These are phyloP conservation scores for Thymallus thymallus DNA, from an alignment of 2,113 vertebrate genomes.

Conservation along the genomic window DNA sequence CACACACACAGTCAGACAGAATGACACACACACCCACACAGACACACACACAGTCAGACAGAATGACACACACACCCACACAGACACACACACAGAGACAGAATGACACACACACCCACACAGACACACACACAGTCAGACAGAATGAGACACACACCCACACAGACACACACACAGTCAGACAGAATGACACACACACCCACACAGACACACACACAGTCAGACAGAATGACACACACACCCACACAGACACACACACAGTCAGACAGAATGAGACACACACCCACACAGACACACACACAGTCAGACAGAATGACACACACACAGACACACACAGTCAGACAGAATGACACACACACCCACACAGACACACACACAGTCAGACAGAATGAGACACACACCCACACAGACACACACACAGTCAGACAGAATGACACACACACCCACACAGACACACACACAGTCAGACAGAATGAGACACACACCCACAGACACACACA, in stretches of 20 bases:
- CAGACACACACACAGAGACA: constrained; percentile 14
- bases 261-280: neutral
- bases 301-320: no score
- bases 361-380: constrained; percentile 10
- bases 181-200: neutral
- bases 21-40: neutral
- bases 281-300: neutral
- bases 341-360: neutral
- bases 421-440: neutral
- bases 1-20: constrained; percentile 9
- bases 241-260: constrained; percentile 12
- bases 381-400: neutral
- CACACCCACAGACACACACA: constrained; percentile 6
- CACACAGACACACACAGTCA: constrained; percentile 17
- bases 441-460: constrained; percentile 9
- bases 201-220: constrained; percentile 10
- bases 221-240: neutral
- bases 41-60: constrained; percentile 10
- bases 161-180: constrained; percentile 11
- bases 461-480: neutral
- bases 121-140: constrained; percentile 12
- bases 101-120: neutral
- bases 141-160: neutral
- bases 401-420: constrained; percentile 12
- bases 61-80: neutral